These are phyloP conservation scores for Callitettix versicolor DNA, from an alignment of 1,140 invertebrate species.

Conservation along the genomic window DNA sequence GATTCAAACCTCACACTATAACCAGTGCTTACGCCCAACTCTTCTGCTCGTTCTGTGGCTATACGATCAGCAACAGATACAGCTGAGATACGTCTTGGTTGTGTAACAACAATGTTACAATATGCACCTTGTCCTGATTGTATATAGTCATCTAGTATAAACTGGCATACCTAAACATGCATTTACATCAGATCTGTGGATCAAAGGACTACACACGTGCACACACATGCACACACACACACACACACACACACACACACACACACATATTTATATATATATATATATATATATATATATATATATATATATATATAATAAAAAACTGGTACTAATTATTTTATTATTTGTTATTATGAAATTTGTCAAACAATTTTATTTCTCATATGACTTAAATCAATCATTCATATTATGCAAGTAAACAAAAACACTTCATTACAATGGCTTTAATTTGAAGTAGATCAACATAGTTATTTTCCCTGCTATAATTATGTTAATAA, in stretches of 20 bases:
- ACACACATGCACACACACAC: too few species aligned
- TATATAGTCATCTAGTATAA: slow-evolving; percentile 90
- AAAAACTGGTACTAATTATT: not conserved
- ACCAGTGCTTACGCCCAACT: slow-evolving; percentile 68
- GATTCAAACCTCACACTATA: slow-evolving; percentile 92
- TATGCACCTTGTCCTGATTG: slow-evolving; percentile 69
- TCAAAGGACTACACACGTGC: too few species aligned
- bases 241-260: too few species aligned
- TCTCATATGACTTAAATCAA: too few species aligned
- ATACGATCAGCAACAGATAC: slow-evolving; percentile 89
- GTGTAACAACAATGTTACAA: slow-evolving; percentile 84
- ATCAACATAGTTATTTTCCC: too few species aligned
- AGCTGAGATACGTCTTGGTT: slow-evolving; percentile 88
- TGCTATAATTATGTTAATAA: too few species aligned
- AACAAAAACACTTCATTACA: too few species aligned
- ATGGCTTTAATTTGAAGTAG: too few species aligned
- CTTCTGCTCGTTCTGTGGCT: slow-evolving; percentile 74
- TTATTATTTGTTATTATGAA: not conserved
- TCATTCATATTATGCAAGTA: too few species aligned
- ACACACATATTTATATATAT: too few species aligned
- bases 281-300: too few species aligned
- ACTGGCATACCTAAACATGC: slow-evolving; percentile 72
- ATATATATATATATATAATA: not conserved
- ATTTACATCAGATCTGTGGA: slow-evolving; percentile 36
- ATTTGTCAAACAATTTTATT: not conserved